A percentile compares a stretch with the other conserved stretches of the same genome.
phyloP scores from a whole-genome alignment of 2,113 vertebrate genomes.

The Ailurus styani region DNA sequence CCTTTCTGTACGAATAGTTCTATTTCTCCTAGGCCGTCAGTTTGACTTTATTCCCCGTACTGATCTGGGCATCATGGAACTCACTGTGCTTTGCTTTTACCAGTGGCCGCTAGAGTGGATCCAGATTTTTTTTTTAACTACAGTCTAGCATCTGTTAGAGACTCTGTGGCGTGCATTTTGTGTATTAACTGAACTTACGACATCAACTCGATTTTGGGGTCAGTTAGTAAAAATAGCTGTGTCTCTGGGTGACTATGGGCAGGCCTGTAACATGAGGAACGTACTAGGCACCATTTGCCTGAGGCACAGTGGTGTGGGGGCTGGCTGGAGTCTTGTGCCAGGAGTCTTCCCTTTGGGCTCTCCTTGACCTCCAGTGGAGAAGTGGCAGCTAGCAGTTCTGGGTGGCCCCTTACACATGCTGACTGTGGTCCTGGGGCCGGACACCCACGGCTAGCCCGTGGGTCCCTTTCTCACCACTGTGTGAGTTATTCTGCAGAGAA shows the following conservation, averaged over 20 bases:
- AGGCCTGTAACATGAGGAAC: neutral
- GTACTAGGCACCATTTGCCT: neutral
- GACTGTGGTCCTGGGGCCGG: neutral
- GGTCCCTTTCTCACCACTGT: neutral
- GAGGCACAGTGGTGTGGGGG: neutral
- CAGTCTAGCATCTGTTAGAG: neutral
- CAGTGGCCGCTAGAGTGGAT: neutral
- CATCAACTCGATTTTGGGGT: neutral
- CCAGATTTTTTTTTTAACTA: neutral
- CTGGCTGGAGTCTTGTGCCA: neutral
- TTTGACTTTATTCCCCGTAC: neutral
- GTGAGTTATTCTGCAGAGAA: neutral
- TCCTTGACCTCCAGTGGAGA: neutral
- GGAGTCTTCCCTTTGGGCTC: neutral
- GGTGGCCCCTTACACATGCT: neutral
- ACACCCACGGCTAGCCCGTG: neutral
- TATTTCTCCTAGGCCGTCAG: neutral
- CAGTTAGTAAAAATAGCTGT: neutral
- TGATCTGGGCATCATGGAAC: neutral
- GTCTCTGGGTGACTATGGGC: neutral
- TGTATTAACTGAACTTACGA: neutral
- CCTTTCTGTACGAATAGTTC: neutral
- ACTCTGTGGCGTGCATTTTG: neutral
- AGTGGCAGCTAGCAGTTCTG: neutral
- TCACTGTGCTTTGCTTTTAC: neutral